These are phyloP conservation scores for Azemiops feae DNA, from an alignment of 2,113 vertebrate genomes.

Conservation along the genomic window DNA sequence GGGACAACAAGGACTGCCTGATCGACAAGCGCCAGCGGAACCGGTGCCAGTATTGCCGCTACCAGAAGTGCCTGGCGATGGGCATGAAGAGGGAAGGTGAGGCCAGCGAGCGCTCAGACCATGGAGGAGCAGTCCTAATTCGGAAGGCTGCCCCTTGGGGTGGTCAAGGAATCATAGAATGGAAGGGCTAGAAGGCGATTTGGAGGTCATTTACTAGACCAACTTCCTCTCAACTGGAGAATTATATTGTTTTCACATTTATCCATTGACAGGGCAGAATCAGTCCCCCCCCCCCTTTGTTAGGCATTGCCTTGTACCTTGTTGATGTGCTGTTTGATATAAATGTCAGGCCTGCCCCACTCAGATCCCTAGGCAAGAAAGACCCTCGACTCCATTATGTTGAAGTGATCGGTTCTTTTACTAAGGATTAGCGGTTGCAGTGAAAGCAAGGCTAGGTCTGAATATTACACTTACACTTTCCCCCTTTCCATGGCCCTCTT, in stretches of 20 bases:
- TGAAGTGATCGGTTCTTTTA: background rate
- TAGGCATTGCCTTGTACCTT: background rate
- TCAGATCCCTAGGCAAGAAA: background rate
- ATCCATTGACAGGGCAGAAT: too few relatives aligned
- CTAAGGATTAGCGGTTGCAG: background rate
- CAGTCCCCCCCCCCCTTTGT: background rate
- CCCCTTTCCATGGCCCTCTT: background rate
- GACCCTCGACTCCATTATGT: background rate
- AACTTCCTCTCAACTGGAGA: background rate
- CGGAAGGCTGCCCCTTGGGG: too few relatives aligned
- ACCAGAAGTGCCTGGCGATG: conserved; percentile 99
- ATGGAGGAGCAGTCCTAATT: background rate
- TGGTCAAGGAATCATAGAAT: background rate
- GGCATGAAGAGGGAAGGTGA: conserved; percentile 99
- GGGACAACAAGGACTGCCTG: conserved; percentile 95
- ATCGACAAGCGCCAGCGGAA: conserved; percentile 98
- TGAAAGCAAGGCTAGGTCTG: background rate
- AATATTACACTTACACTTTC: background rate
- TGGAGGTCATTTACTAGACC: background rate
- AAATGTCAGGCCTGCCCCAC: background rate
- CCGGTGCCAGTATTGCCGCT: conserved; percentile 99
- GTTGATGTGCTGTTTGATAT: background rate
- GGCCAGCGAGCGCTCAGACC: conserved; percentile 25
- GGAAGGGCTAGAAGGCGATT: background rate
- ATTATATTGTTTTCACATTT: background rate